These are phyloP conservation scores for Leptogaster cylindrica DNA, from an alignment of 2,888 invertebrate genomes.

Conservation along the genomic window DNA sequence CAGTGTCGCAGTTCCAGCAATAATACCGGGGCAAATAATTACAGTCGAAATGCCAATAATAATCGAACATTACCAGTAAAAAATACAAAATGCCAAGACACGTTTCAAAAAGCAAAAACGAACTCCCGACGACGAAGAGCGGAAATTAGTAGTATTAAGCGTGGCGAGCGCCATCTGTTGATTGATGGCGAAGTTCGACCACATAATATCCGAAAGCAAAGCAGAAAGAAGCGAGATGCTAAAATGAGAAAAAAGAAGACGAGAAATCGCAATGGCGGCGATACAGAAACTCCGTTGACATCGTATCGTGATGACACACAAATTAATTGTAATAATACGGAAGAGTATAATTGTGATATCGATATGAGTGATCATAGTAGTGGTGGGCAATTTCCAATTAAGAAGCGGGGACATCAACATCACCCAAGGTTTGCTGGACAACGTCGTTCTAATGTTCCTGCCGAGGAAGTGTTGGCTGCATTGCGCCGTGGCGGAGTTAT, in stretches of 20 bases:
- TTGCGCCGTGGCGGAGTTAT: constrained; percentile 58
- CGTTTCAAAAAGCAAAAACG: neutral
- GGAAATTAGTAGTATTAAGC: constrained; percentile 23
- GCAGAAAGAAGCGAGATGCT: constrained; percentile 7
- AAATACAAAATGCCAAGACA: neutral
- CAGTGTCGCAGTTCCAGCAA: constrained; percentile 1
- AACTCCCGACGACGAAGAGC: constrained; percentile 5
- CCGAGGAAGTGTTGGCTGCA: constrained; percentile 61
- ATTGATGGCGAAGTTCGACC: neutral
- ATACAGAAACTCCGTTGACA: constrained; percentile 31
- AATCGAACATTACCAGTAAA: neutral
- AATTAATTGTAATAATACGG: constrained; percentile 1
- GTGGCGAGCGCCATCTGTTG: constrained; percentile 31
- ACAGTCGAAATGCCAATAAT: constrained; percentile 6
- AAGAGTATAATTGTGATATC: constrained; percentile 41
- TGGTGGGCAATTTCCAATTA: constrained; percentile 49
- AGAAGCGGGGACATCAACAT: constrained; percentile 76
- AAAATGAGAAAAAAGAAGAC: constrained; percentile 50
- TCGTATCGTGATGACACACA: constrained; percentile 21
- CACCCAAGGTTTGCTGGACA: constrained; percentile 73
- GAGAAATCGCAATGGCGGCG: constrained; percentile 46
- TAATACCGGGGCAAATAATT: neutral
- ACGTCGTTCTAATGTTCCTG: constrained; percentile 65
- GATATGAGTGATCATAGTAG: constrained; percentile 52
- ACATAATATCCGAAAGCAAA: neutral